Evolutionary conservation across 2,888 invertebrate genomes (phyloP), one percentile per base, ranked within the genome.

Genomic region (Ischnus inquisitorius): DNA sequence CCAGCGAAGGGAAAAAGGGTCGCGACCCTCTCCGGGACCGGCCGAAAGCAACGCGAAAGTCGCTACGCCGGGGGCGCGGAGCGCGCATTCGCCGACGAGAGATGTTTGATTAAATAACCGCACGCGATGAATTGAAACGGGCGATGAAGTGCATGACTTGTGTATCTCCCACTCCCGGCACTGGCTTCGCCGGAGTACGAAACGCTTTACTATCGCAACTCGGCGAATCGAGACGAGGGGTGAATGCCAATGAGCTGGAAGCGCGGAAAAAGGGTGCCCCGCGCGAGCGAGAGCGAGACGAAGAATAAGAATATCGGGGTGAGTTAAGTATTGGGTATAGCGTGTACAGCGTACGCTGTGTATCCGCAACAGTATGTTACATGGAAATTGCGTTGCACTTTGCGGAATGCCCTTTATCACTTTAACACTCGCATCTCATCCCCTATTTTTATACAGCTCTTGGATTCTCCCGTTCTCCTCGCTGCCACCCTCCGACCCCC

Each of bases 101-200:
- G 90, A 92, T 92, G 92, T 93, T 93, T 93, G 93, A 93, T 93
- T 93, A 93, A 93, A 93, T 93, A 93, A 93, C 93, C 93, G 86
- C 93, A 92, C 34, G 87, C 92, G 90, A 92, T 92, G 92, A 93
- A 93, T 93, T 93, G 92, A 93, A 93, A 92, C 88, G 86, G 90
- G 88, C 91, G 92, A 92, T 92, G 91, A 92, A 93, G 91, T 92
- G 90, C 90, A 91, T 93, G 93, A 93, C 92, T 93, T 88, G 93
- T 90, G 90, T 90, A 88, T 87, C 82, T 79, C 82, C 68, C 65
- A 43, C 46, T 67, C 75, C 75, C 25, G 46, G 34, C 16, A 41
- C 54, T 54, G 2, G 28, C 25, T 48, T 54, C 2, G 28, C 39
- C 51, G 39, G 10, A 16, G 51, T 19, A 25, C 64, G 48, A 51